Conservation (phyloP, 2,113 vertebrate species). For the Vulpes lagopus region DNA sequence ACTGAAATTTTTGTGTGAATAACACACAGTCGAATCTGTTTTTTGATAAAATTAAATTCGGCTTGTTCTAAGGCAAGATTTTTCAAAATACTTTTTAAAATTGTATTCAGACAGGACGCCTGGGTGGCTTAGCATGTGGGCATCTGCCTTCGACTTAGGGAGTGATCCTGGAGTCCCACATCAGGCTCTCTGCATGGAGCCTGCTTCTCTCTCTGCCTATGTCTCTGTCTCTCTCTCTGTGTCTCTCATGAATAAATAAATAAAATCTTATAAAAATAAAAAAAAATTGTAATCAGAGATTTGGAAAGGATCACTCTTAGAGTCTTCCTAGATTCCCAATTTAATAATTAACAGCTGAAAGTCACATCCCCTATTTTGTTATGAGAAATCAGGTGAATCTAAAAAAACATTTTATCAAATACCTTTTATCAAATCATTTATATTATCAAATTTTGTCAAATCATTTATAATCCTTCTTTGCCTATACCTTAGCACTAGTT, state of each 20-base stretch:
- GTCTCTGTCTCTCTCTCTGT: no score
- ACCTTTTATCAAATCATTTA: background rate
- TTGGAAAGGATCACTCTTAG: background rate
- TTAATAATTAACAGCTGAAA: constrained; percentile 37
- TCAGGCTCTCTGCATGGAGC: no score
- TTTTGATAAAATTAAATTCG: background rate
- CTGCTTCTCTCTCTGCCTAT: no score
- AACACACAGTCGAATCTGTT: background rate
- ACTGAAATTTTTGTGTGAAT: background rate
- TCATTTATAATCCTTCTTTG: background rate
- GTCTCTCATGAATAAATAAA: no score
- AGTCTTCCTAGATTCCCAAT: background rate
- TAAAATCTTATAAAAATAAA: no score
- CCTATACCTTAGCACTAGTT: background rate
- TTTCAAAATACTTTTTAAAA: background rate
- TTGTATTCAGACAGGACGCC: background rate
- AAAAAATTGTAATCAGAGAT: background rate
- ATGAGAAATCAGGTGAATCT: background rate
- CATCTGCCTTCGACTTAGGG: no score
- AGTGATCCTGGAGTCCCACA: no score
- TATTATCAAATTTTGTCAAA: constrained; percentile 8
- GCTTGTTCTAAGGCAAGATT: background rate
- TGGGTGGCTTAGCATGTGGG: no score
- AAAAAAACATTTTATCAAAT: background rate
- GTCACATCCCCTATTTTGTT: background rate